These are phyloP conservation scores for Oreochromis grahami DNA, from an alignment of 2,797 vertebrate species.

Conservation along the genomic window DNA sequence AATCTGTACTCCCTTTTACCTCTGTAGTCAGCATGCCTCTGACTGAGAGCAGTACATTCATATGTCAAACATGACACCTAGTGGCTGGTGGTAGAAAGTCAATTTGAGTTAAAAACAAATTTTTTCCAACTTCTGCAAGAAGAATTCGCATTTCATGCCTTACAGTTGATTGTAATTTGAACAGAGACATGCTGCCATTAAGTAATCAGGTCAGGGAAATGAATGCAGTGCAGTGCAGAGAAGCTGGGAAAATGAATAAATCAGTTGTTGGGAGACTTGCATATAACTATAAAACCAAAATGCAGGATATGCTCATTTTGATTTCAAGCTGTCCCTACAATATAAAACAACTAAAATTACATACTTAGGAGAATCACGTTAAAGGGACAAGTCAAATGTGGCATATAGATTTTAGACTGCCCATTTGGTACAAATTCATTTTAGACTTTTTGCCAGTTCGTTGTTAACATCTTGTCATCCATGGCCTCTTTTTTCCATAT, in stretches of 20 bases:
- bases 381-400: neutral
- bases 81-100: neutral
- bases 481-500: neutral
- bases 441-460: neutral
- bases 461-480: neutral
- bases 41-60: neutral
- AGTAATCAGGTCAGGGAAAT: neutral
- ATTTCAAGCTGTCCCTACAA: neutral
- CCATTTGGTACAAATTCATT: neutral
- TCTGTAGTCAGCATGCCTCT: neutral
- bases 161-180: neutral
- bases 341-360: neutral
- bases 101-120: neutral
- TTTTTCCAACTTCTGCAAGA: neutral
- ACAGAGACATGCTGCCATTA: neutral
- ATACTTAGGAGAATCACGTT: neutral
- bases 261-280: neutral
- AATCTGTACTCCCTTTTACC: neutral
- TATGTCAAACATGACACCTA: conserved; percentile 47
- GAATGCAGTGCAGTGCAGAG: neutral
- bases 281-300: neutral
- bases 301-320: neutral
- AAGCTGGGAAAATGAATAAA: neutral
- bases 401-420: neutral
- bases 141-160: neutral